phyloP scores from a whole-genome alignment of 2,888 invertebrate species.

The Epistrophella euchroma region DNA sequence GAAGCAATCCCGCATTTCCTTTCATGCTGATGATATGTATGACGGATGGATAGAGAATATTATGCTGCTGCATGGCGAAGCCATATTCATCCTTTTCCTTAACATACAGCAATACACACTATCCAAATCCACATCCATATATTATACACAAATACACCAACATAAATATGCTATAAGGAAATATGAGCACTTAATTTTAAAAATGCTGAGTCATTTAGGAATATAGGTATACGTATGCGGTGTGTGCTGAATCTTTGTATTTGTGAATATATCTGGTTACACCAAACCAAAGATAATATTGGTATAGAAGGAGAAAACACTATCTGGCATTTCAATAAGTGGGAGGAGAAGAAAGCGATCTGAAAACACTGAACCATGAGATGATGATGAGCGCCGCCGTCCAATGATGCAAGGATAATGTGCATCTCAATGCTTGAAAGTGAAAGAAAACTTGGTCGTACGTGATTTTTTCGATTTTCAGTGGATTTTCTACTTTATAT shows the following conservation, averaged over 20 bases:
- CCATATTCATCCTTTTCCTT: slow-evolving; percentile 56
- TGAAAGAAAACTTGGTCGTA: slow-evolving; percentile 58
- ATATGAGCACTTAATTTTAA: slow-evolving; percentile 73
- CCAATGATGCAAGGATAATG: slow-evolving; percentile 71
- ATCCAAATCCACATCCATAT: neutral
- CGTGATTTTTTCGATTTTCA: slow-evolving; percentile 61
- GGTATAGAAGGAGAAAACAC: slow-evolving; percentile 8
- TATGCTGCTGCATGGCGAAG: slow-evolving; percentile 49
- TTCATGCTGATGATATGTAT: slow-evolving; percentile 64
- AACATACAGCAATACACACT: slow-evolving; percentile 32
- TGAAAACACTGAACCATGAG: neutral
- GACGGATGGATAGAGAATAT: slow-evolving; percentile 67
- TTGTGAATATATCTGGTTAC: slow-evolving; percentile 67
- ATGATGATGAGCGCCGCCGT: slow-evolving; percentile 33
- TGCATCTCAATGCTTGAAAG: slow-evolving; percentile 70
- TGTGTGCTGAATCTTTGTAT: slow-evolving; percentile 54
- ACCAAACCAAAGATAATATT: slow-evolving; percentile 6
- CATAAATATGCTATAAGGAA: slow-evolving; percentile 55
- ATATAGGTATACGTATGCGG: neutral
- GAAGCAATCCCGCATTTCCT: slow-evolving; percentile 75
- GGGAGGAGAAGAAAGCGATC: slow-evolving; percentile 14
- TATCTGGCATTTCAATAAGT: slow-evolving; percentile 1
- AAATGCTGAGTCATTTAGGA: slow-evolving; percentile 71
- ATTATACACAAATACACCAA: slow-evolving; percentile 20
- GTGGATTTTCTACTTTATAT: slow-evolving; percentile 24